phyloP scores from a whole-genome alignment of 92 coral and sea anemone species.

The Phymanthus crucifer region DNA sequence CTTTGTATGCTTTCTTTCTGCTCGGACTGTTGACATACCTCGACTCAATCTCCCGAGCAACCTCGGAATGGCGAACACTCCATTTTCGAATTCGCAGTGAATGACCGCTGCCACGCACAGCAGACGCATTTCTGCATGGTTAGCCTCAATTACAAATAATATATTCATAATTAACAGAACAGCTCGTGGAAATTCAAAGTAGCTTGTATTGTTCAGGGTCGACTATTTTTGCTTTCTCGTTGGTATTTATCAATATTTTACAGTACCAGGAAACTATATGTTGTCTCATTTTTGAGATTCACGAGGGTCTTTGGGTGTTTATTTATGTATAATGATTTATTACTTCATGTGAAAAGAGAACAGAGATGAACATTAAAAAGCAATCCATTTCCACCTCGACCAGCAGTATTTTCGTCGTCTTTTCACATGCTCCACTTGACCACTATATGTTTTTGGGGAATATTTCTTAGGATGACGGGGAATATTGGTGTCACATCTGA shows the following conservation, averaged over 20 bases:
- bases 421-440: neutral
- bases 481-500: conserved; percentile 28
- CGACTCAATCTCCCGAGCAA: no score
- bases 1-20: no score
- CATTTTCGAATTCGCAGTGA: no score
- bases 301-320: neutral
- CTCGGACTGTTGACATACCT: no score
- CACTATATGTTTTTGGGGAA: neutral
- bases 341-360: neutral
- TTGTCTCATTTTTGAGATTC: neutral
- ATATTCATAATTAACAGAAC: no score
- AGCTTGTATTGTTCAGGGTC: no score
- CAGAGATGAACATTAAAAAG: neutral
- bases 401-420: neutral
- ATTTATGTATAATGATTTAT: neutral
- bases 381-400: neutral
- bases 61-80: no score
- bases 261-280: neutral
- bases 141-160: no score
- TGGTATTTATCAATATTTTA: neutral
- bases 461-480: conserved; percentile 34
- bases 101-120: no score
- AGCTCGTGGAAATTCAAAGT: no score
- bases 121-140: no score
- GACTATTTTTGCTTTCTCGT: no score